phyloP scores from a whole-genome alignment of 2,797 vertebrate species.

The Aphelocoma californica region DNA sequence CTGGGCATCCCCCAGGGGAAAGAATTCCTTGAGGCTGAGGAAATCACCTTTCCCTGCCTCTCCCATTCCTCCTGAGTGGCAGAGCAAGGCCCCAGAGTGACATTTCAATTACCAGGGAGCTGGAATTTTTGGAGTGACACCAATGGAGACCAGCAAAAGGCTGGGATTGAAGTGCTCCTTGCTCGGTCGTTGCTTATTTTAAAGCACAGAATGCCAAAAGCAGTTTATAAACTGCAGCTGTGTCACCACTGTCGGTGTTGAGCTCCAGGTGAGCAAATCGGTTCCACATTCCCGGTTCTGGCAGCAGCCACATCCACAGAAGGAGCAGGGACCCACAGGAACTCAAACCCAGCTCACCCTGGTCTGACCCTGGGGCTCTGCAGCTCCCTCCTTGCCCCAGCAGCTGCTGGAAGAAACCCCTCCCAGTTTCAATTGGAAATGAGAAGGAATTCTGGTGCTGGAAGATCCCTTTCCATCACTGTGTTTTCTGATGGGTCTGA shows the following conservation, averaged over 20 bases:
- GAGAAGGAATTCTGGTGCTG: not conserved
- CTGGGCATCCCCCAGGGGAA: not conserved
- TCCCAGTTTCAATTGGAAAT: not conserved
- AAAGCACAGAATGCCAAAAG: not conserved
- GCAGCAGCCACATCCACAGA: too few species aligned
- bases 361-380: not conserved
- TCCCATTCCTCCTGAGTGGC: not conserved
- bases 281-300: not conserved
- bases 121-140: not conserved
- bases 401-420: not conserved
- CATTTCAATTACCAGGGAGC: not conserved
- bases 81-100: not conserved
- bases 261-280: not conserved
- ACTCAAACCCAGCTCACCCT: not conserved
- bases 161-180: not conserved
- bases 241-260: too few species aligned
- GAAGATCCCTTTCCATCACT: not conserved
- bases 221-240: not conserved
- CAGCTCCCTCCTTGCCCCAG: not conserved
- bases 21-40: not conserved
- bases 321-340: not conserved
- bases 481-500: not conserved
- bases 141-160: not conserved
- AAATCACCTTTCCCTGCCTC: not conserved
- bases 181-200: not conserved